Percentiles rank a stretch among this genome's conserved stretches.
Conservation (phyloP, 1,140 invertebrate genomes). For the Drosophila nebulosa region DNA sequence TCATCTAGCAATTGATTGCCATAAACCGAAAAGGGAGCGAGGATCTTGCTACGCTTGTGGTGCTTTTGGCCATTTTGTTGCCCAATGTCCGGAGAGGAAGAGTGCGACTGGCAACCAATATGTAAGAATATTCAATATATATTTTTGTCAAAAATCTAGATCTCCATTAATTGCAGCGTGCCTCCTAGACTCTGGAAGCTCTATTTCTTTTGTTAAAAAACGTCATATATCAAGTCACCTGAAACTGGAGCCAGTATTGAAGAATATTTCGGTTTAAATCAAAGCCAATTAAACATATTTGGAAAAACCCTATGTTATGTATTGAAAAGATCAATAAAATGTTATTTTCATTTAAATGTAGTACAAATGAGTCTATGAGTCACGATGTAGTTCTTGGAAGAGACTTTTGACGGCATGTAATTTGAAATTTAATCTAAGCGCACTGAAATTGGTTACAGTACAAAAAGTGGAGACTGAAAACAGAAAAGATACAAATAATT, state of each 20-base stretch:
- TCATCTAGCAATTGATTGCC: constrained; percentile 9
- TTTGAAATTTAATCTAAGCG: not conserved
- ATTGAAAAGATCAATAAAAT: constrained; percentile 11
- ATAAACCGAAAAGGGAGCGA: not conserved
- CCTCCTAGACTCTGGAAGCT: constrained; percentile 9
- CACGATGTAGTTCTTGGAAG: not conserved
- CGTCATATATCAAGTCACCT: not conserved
- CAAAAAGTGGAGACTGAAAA: not conserved
- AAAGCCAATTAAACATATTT: not conserved
- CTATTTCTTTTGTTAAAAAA: constrained; percentile 2
- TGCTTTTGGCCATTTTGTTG: not conserved
- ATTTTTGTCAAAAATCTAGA: not conserved
- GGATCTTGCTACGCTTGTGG: not conserved
- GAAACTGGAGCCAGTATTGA: not conserved
- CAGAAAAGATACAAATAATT: too few relatives aligned
- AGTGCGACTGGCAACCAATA: not conserved
- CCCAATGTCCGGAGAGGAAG: not conserved
- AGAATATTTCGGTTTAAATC: constrained; percentile 4
- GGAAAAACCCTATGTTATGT: not conserved
- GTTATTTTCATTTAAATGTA: not conserved
- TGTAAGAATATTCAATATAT: constrained; percentile 1
- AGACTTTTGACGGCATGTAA: not conserved
- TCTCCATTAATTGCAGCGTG: constrained; percentile 13
- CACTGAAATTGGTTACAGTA: not conserved
- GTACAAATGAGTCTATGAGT: too few relatives aligned